phyloP scores from a whole-genome alignment of 23 tunicate species.

The Styela plicata region DNA sequence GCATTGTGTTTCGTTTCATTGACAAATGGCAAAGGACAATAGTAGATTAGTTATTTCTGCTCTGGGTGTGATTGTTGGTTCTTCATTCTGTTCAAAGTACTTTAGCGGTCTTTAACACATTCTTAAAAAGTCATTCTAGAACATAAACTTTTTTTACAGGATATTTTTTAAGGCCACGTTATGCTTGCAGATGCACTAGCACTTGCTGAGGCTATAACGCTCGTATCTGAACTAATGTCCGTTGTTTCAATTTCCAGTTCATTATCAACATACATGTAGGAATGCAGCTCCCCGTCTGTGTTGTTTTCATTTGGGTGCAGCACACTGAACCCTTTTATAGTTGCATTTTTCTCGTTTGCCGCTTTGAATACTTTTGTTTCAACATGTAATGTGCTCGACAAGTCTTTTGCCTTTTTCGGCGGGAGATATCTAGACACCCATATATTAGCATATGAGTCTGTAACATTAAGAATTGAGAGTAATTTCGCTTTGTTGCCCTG shows the following conservation, averaged over 20 bases:
- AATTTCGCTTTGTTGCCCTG: background rate
- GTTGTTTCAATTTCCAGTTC: background rate
- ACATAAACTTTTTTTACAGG: too few species aligned
- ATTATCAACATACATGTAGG: slow-evolving; percentile 9
- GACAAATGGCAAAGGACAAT: too few species aligned
- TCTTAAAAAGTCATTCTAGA: too few species aligned
- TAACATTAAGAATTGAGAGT: background rate
- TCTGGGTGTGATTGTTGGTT: too few species aligned
- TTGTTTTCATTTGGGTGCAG: background rate
- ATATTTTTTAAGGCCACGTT: background rate
- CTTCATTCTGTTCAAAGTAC: too few species aligned
- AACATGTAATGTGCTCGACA: background rate
- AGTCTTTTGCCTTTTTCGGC: background rate
- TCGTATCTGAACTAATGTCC: background rate
- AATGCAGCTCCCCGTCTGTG: background rate
- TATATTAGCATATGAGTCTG: background rate
- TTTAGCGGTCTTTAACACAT: too few species aligned
- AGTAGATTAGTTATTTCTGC: too few species aligned
- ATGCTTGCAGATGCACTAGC: background rate
- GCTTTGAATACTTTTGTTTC: slow-evolving; percentile 3
- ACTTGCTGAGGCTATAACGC: background rate
- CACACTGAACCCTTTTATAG: background rate
- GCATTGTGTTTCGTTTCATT: too few species aligned
- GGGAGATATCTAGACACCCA: background rate
- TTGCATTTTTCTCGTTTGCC: background rate